Base-by-base conservation (phyloP, 2,888 invertebrate genomes). In the Agrochola lota region DNA sequence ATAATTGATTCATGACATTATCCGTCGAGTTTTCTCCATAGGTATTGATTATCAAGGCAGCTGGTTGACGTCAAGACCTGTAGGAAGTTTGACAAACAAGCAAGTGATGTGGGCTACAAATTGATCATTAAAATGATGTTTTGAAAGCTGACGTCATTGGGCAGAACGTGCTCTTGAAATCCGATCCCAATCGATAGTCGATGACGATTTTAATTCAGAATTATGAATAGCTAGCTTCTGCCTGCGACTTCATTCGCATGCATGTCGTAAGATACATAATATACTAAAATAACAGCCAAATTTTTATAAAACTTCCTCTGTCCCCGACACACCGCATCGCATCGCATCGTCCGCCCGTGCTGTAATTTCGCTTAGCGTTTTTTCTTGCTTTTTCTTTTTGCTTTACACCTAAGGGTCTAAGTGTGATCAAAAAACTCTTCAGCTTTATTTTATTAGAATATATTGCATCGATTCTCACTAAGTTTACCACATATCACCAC, bases 31-130 rank as follows among this genome's bases (percentile, higher is more conserved):
- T 52, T 52, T 70, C 23, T 70, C 15, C 17, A 26, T 59, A 46
- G 12, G 8, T 72, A 77, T 35, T 78, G 60, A 67, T 67, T 0
- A 63, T 57, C 62, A 52, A 57, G 55, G 46, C 52, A 55, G 46
- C 35, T 15, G 66, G 49, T 73, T 79, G 74, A 74, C 80, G 75
- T 80, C 49, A 68, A 15, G 15, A 63, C 40, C 55, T 43, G 40
- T 64, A 26, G 62, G 74, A 69, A 68, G 74, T 81, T 80, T 80
- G 74, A 68, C 68, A 80, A 81, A 80, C 81, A 74, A 35, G 52
- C 68, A 5, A 30, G 26, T 35, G 49, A 26, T 81, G 57, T 81
- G 57, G 26, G 35, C 30, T 64, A 52, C 68, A 81, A 80, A 81
- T 74, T 74, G 75, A 74, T 80, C 81, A 69, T 64, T 80, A 69